These are phyloP conservation scores for Leptinotarsa juncta DNA, from an alignment of 2,888 invertebrate genomes.

Conservation along the genomic window DNA sequence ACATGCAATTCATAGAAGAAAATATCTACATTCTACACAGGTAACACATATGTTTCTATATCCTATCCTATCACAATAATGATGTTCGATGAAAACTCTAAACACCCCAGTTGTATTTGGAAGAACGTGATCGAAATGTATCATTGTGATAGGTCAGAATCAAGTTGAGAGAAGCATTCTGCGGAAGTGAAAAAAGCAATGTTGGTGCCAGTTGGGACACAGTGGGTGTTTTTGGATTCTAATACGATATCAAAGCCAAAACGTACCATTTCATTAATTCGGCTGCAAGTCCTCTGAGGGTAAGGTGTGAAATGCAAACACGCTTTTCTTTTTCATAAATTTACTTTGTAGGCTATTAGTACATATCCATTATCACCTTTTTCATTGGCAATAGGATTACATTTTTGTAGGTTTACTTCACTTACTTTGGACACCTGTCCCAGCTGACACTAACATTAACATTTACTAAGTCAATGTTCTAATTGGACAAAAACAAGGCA, in stretches of 20 bases:
- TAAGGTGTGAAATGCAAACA: conserved; percentile 46
- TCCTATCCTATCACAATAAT: not conserved
- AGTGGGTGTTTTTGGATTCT: conserved; percentile 43
- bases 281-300: conserved; percentile 33
- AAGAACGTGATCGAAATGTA: not conserved
- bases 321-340: conserved; percentile 33
- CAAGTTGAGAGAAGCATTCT: conserved; percentile 32
- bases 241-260: conserved; percentile 46
- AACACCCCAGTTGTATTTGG: not conserved
- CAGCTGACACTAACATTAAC: conserved; percentile 64
- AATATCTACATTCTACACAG: not conserved
- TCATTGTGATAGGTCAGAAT: conserved; percentile 2
- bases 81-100: too few species aligned
- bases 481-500: not conserved
- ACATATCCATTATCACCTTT: conserved; percentile 42
- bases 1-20: not conserved
- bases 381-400: conserved; percentile 37
- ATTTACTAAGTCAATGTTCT: conserved; percentile 3
- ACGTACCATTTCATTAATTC: conserved; percentile 53
- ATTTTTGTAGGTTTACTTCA: conserved; percentile 4
- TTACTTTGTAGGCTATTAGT: conserved; percentile 38
- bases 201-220: conserved; percentile 71
- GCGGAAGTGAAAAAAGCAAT: conserved; percentile 56
- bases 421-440: conserved; percentile 63
- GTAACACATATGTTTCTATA: not conserved